Evolutionary conservation across 2,888 invertebrate species (phyloP), one percentile per base, ranked within the genome.

Genomic region (Anaspis maculata): DNA sequence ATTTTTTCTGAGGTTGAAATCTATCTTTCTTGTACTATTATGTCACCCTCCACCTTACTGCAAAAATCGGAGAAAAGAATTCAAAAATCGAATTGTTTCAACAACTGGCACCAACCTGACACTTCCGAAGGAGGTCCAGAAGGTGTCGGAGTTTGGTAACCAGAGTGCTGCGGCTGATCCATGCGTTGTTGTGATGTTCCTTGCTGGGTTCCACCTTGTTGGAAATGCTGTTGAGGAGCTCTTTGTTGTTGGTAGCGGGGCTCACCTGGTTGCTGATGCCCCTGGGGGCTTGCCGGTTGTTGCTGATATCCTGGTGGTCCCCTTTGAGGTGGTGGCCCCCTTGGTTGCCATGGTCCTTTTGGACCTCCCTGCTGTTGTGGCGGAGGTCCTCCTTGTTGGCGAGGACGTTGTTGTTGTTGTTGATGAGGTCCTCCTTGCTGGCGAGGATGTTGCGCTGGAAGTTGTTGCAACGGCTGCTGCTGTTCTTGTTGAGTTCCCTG

Each of bases 251-350:
- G 31, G 7, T 15, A 19, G 1, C 32, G 37, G 6, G 16, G 29
- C n/a, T 19, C 28, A 10, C 27, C 22, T 30, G 6, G 30, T 34
- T 42, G 44, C 15, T 28, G 42, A 15, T 30, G 42, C 25, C n/a
- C n/a, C n/a, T 36, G 33, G 11, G 32, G 32, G 10, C 23, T 14
- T 13, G 25, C 7, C 22, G 27, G 34, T 32, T 15, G 34, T 34
- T 37, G 41, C 22, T 25, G 31, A 2, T 36, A 11, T 15, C 24
- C 25, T 28, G 25, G 10, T 32, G 32, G 11, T 27, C 34, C 9
- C 36, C 33, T 19, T 24, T 19, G 2, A 11, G 11, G 9, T 16
- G 19, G 23, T 13, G 25, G 25, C 14, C 19, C 21, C 6, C 25
- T 4, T 30, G 34, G 23, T 32, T 24, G 12, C 14, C 15, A 2